Evolutionary conservation across 2,113 vertebrate species (phyloP).

Genomic region (Engraulis encrasicolus): DNA sequence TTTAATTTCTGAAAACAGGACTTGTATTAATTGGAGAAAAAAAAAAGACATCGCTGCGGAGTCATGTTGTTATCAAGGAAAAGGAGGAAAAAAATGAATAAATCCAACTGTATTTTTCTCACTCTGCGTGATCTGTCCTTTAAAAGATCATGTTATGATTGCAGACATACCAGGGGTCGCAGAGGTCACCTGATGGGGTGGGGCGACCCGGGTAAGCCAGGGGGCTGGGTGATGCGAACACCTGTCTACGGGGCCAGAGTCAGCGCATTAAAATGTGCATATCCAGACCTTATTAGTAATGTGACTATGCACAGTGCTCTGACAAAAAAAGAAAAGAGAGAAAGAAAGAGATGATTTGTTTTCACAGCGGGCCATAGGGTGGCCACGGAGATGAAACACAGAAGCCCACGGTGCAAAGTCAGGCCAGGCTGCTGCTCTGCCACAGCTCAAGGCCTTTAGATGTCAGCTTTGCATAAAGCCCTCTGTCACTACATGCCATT

Average conservation of each 20-base stretch:
- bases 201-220: background rate
- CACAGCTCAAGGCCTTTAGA: conserved; percentile 34
- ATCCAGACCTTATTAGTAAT: conserved; percentile 39
- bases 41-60: background rate
- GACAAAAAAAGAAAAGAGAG: no score
- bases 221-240: background rate
- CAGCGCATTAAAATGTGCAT: conserved; percentile 34
- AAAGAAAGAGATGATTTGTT: conserved; percentile 53
- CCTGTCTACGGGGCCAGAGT: conserved; percentile 37
- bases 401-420: conserved; percentile 39
- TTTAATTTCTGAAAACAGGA: conserved; percentile 10
- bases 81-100: conserved; percentile 6
- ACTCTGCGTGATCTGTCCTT: background rate
- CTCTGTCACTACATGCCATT: background rate
- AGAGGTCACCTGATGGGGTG: background rate
- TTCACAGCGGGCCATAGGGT: conserved; percentile 45
- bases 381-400: conserved; percentile 52
- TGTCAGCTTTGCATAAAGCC: conserved; percentile 19
- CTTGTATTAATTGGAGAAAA: background rate
- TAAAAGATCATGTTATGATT: conserved; percentile 14
- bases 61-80: conserved; percentile 13
- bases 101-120: conserved; percentile 2
- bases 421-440: conserved; percentile 33
- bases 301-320: conserved; percentile 15
- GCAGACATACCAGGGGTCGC: background rate